phyloP scores from a whole-genome alignment of 2,888 invertebrate species.

The Ctenicera cuprea region DNA sequence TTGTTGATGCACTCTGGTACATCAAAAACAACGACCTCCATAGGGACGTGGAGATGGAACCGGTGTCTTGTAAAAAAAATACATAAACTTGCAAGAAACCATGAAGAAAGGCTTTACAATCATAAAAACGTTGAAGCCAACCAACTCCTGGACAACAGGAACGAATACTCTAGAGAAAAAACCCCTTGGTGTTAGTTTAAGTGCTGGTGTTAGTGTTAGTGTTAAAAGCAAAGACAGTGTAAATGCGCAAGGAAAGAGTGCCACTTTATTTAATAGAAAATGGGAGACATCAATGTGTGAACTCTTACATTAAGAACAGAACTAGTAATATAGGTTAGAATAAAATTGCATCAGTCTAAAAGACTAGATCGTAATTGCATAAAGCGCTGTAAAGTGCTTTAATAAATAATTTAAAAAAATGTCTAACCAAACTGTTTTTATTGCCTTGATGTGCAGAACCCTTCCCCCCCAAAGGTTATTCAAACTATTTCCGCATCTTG shows the following conservation, averaged over 20 bases:
- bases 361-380: slow-evolving; percentile 1
- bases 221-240: too few species aligned
- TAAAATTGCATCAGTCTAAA: neutral
- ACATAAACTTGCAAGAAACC: neutral
- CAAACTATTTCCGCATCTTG: too few species aligned
- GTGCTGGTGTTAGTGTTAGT: neutral
- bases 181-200: neutral
- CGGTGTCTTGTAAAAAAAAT: neutral
- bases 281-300: neutral
- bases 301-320: neutral
- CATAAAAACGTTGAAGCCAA: slow-evolving; percentile 1
- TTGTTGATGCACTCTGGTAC: neutral
- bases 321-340: neutral
- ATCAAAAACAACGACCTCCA: neutral
- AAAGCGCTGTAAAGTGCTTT: neutral
- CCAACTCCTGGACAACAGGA: slow-evolving; percentile 16
- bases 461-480: too few species aligned
- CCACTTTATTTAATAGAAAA: neutral
- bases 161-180: neutral
- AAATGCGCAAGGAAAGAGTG: too few species aligned
- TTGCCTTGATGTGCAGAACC: too few species aligned
- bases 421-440: too few species aligned
- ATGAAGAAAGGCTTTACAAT: neutral
- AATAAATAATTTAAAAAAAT: too few species aligned
- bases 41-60: neutral